Evolutionary conservation across 2,888 invertebrate genomes (phyloP).

Genomic region (Stratiomys singularior): DNA sequence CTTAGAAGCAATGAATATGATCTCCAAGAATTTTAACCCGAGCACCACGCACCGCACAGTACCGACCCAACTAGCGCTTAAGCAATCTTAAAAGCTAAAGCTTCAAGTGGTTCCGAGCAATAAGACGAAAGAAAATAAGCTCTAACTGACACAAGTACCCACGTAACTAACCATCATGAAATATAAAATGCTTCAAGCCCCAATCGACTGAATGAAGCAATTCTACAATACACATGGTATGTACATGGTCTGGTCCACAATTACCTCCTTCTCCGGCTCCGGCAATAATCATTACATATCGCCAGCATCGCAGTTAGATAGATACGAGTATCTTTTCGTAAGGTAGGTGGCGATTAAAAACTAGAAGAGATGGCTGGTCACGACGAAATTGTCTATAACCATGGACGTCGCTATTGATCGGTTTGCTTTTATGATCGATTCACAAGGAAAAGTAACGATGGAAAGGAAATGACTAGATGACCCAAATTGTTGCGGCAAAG

Average conservation of each 20-base stretch:
- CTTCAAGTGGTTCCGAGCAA: background rate
- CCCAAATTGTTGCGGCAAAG: conserved; percentile 21
- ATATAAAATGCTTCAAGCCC: background rate
- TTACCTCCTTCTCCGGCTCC: conserved; percentile 13
- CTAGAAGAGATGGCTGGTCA: background rate
- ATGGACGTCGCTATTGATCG: background rate
- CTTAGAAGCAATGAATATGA: conserved; percentile 3
- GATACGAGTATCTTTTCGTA: background rate
- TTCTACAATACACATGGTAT: background rate
- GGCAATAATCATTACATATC: conserved; percentile 3
- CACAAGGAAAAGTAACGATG: conserved; percentile 6
- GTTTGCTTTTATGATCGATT: conserved; percentile 16
- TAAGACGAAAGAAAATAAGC: conserved; percentile 25
- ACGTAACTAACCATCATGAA: conserved; percentile 20
- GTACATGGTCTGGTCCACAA: background rate
- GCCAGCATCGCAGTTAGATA: background rate
- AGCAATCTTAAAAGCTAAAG: conserved; percentile 27
- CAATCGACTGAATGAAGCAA: conserved; percentile 1
- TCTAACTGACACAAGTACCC: conserved; percentile 24
- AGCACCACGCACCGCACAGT: background rate
- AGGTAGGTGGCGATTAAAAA: background rate
- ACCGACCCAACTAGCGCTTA: background rate
- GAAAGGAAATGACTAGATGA: conserved; percentile 39
- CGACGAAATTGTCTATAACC: background rate
- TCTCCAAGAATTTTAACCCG: conserved; percentile 24